phyloP scores from a whole-genome alignment of 2,888 invertebrate species.

The Brachyptera risi region DNA sequence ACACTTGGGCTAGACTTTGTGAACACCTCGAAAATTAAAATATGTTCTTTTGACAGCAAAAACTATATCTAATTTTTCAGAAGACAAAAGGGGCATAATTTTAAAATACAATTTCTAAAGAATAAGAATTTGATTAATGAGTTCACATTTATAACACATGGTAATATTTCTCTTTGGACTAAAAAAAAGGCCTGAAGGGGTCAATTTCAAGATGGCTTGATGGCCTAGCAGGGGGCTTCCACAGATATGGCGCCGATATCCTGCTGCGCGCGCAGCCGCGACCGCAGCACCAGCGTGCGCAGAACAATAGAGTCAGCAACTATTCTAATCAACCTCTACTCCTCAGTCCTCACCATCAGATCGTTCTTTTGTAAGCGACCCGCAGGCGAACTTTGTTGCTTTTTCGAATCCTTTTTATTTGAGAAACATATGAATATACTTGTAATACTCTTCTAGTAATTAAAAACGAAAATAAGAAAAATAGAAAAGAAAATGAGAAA shows the following conservation, averaged over 20 bases:
- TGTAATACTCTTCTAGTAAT: conserved; percentile 11
- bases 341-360: background rate
- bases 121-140: conserved; percentile 22
- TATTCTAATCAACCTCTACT: conserved; percentile 9
- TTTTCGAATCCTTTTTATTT: conserved; percentile 16
- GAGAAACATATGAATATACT: conserved; percentile 18
- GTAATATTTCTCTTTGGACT: conserved; percentile 19
- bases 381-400: conserved; percentile 9
- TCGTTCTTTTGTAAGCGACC: background rate
- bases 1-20: too few relatives aligned
- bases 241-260: conserved; percentile 18
- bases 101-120: conserved; percentile 20
- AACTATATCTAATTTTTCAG: conserved; percentile 19
- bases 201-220: conserved; percentile 28
- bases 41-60: conserved; percentile 12
- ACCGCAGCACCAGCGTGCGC: conserved; percentile 7
- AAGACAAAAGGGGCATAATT: conserved; percentile 21
- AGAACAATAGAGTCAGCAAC: conserved; percentile 23
- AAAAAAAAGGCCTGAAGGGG: conserved; percentile 19
- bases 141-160: conserved; percentile 22
- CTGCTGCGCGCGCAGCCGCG: conserved; percentile 15
- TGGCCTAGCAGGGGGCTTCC: conserved; percentile 20
- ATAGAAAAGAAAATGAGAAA: conserved; percentile 4
- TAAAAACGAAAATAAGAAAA: conserved; percentile 12
- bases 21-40: conserved; percentile 9